Evolutionary conservation across 2,113 vertebrate species (phyloP), one percentile per base, ranked within the genome.

Genomic region (Podiceps cristatus): DNA sequence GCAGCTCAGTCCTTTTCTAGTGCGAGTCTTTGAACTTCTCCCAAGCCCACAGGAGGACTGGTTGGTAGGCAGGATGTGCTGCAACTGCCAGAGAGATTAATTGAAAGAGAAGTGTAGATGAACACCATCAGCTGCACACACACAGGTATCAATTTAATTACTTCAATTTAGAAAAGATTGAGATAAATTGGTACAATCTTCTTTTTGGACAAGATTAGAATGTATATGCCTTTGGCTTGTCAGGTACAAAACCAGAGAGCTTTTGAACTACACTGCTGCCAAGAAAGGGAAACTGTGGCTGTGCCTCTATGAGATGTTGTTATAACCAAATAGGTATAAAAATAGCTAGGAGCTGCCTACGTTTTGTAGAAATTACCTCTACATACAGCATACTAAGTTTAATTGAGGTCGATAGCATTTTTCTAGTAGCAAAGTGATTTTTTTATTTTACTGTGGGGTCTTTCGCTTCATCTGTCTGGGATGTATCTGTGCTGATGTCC

Each of bases 141-240:
- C 18, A 31, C 50, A n/a, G 28, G 1, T 47, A 81, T 64, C 78
- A 60, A 69, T 80, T 90, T 80, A 92, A 91, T 59, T 71, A 18
- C 79, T 88, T 74, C 68, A 80, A 2, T 95, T 95, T 91, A 81
- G 79, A 50, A 69, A 86, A 92, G 53, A 94, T 90, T 73, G 82
- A 94, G 96, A 86, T 93, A 92, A 88, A 97, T 92, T 62, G 85
- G 78, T 63, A 90, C 88, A 88, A 80, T 74, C 88, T 94, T 90
- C 63, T 58, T 76, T 73, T 62, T 63, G 79, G 72, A 71, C 82
- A 86, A 79, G 77, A 67, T 79, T 37, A 71, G 82, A 82, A 86
- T 94, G 66, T 27, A 47, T 64, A 81, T 49, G 63, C 35, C 75
- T 92, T 76, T 19, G 3, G 55, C 64, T 83, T 84, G 59, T 40